Percentiles rank a stretch among this genome's conserved stretches.
These are phyloP conservation scores for Noctuana brunneofusca DNA, from an alignment of 2,888 invertebrate genomes.

Conservation along the genomic window DNA sequence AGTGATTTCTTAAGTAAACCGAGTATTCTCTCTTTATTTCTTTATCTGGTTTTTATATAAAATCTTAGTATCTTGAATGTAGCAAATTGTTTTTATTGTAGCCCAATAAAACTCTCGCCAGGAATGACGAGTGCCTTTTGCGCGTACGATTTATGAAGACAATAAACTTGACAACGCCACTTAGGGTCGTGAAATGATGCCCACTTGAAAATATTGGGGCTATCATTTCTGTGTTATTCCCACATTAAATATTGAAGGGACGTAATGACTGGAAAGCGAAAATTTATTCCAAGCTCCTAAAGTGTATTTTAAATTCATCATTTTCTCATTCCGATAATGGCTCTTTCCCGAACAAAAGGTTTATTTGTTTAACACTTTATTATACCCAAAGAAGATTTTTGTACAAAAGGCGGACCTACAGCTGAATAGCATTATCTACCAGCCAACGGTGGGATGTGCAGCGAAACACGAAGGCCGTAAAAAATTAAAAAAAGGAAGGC, in stretches of 20 bases:
- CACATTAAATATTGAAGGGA: slow-evolving; percentile 2
- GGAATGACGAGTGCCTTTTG: slow-evolving; percentile 15
- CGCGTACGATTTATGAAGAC: slow-evolving; percentile 47
- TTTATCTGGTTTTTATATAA: not conserved
- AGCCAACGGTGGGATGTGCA: too few relatives aligned
- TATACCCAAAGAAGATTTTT: too few relatives aligned
- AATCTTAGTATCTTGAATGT: not conserved
- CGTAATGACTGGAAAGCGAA: not conserved
- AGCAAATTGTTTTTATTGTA: slow-evolving; percentile 18
- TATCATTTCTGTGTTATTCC: slow-evolving; percentile 28
- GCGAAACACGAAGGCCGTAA: too few relatives aligned
- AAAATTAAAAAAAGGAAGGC: too few relatives aligned
- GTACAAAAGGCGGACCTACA: too few relatives aligned
- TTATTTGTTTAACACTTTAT: too few relatives aligned
- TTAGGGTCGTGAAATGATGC: slow-evolving; percentile 44
- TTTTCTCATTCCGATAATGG: slow-evolving; percentile 1
- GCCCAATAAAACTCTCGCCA: slow-evolving; percentile 12
- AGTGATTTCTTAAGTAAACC: too few relatives aligned
- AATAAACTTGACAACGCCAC: slow-evolving; percentile 53
- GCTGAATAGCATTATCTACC: too few relatives aligned
- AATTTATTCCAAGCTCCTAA: slow-evolving; percentile 2
- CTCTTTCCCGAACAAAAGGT: not conserved
- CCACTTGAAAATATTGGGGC: slow-evolving; percentile 28
- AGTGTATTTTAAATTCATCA: slow-evolving; percentile 2
- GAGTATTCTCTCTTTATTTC: too few relatives aligned